These are phyloP conservation scores for Caenorhabditis sp. DNA, from an alignment of 2,888 invertebrate species.

Conservation along the genomic window DNA sequence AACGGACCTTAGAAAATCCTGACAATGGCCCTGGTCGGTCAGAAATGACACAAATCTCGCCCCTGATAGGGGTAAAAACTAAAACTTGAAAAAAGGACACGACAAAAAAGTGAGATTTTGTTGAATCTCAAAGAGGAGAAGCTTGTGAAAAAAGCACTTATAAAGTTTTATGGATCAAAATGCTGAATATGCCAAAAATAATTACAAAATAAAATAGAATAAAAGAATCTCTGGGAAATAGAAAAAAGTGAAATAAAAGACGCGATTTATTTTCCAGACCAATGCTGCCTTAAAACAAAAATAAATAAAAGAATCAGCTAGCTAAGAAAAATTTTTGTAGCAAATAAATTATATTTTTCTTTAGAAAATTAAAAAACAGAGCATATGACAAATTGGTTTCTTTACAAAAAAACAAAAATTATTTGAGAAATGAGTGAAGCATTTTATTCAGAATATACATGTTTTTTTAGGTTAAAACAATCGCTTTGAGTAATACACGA, in stretches of 20 bases:
- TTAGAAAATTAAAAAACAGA: background rate
- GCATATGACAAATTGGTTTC: background rate
- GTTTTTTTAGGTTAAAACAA: constrained; percentile 46
- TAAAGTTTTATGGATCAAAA: background rate
- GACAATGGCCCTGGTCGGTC: too few species aligned
- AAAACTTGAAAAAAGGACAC: too few species aligned
- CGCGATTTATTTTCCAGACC: background rate
- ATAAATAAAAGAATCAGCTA: background rate
- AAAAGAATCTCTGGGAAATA: background rate
- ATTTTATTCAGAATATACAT: background rate
- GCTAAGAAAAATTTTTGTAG: background rate
- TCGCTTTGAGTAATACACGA: constrained; percentile 50
- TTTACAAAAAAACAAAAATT: too few species aligned
- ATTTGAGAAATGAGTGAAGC: too few species aligned
- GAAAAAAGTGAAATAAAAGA: background rate
- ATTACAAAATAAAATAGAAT: background rate
- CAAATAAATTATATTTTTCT: background rate
- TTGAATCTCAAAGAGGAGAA: background rate
- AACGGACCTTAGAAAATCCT: too few species aligned
- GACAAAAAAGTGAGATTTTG: too few species aligned
- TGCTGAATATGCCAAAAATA: background rate
- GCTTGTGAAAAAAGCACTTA: background rate
- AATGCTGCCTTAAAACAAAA: background rate
- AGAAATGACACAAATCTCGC: too few species aligned
- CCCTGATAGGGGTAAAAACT: too few species aligned